phyloP scores from a whole-genome alignment of 2,797 vertebrate genomes.

The Anguilla pacifica region DNA sequence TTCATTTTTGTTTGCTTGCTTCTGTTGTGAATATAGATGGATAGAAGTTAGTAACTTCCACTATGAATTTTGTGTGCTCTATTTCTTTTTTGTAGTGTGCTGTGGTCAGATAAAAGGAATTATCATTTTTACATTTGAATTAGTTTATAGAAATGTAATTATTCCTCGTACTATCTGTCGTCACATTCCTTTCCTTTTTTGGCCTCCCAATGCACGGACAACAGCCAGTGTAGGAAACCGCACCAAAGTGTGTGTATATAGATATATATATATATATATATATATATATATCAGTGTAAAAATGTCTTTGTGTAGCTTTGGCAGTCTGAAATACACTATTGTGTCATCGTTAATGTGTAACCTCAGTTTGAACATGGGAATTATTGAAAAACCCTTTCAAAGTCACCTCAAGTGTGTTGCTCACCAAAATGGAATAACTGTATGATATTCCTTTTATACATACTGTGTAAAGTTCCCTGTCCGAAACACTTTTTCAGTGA shows the following conservation, averaged over 20 bases:
- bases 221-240: background rate
- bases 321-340: conserved; percentile 5
- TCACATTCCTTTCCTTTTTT: conserved; percentile 11
- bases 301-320: conserved; percentile 1
- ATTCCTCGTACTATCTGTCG: background rate
- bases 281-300: background rate
- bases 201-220: background rate
- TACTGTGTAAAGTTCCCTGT: background rate
- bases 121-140: background rate
- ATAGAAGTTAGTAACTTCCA: background rate
- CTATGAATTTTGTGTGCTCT: background rate
- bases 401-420: background rate
- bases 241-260: background rate
- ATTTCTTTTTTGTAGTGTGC: background rate
- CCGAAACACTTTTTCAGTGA: background rate
- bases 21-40: background rate
- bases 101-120: background rate
- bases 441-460: background rate
- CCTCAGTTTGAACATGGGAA: background rate
- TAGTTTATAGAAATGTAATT: background rate
- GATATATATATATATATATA: background rate
- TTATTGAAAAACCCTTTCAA: conserved; percentile 8
- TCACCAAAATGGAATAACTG: conserved; percentile 12
- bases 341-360: background rate
- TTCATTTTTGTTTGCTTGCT: conserved; percentile 2